These are phyloP conservation scores for Polymixis flavicincta DNA, from an alignment of 2,888 invertebrate species.

Conservation along the genomic window DNA sequence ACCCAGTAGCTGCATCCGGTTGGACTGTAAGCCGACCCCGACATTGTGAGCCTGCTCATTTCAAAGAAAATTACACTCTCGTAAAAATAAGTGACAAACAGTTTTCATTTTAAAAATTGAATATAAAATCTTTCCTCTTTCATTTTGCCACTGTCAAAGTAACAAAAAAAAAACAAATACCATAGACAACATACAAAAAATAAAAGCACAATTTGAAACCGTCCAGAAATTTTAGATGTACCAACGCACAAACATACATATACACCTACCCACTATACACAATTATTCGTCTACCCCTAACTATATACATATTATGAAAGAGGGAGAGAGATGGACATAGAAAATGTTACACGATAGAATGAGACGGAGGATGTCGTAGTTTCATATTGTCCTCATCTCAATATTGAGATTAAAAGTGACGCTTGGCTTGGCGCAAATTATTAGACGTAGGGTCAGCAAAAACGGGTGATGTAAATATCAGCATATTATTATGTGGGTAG, in stretches of 20 bases:
- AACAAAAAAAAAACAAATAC: neutral
- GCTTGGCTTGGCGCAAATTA: constrained; percentile 89
- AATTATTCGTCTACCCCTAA: constrained; percentile 44
- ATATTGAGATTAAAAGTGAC: constrained; percentile 90
- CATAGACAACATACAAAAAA: constrained; percentile 12
- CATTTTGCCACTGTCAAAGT: neutral
- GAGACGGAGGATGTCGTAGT: constrained; percentile 77
- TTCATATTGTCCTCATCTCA: constrained; percentile 89
- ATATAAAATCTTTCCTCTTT: neutral
- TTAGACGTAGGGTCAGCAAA: constrained; percentile 81
- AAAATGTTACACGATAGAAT: constrained; percentile 55
- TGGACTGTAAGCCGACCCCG: no score
- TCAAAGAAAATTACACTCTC: neutral
- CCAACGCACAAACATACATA: constrained; percentile 22
- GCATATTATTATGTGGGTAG: constrained; percentile 34
- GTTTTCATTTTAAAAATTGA: neutral
- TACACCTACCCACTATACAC: constrained; percentile 30
- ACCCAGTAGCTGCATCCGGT: no score
- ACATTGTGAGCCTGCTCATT: no score
- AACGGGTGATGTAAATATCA: constrained; percentile 57
- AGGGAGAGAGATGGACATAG: constrained; percentile 63
- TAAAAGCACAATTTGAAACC: constrained; percentile 12
- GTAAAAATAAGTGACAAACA: no score
- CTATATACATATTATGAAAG: constrained; percentile 29
- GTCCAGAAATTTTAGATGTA: constrained; percentile 35